phyloP scores from a whole-genome alignment of 2,797 vertebrate genomes.

The Menidia menidia region DNA sequence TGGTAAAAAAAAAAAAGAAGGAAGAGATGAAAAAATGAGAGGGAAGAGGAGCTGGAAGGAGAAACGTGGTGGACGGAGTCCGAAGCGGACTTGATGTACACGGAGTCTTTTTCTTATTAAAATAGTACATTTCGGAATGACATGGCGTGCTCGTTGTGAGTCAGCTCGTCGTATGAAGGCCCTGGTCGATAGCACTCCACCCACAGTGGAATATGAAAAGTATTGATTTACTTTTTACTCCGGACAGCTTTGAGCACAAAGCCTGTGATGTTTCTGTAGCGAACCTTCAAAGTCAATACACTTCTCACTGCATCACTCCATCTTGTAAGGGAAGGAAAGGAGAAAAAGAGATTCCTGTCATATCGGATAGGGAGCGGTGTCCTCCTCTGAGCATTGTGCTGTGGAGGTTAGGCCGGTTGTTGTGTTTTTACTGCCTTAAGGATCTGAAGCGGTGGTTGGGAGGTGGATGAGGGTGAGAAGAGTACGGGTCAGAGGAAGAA shows the following conservation, averaged over 20 bases:
- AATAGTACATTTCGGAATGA: slow-evolving; percentile 66
- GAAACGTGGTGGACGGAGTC: slow-evolving; percentile 25
- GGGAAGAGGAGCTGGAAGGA: slow-evolving; percentile 19
- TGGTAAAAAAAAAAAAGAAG: slow-evolving; percentile 21
- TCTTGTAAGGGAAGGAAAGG: slow-evolving; percentile 63
- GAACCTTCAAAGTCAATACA: slow-evolving; percentile 76
- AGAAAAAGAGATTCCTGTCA: slow-evolving; percentile 68
- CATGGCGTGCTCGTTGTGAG: slow-evolving; percentile 49
- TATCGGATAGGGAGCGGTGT: slow-evolving; percentile 48
- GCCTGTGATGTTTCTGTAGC: slow-evolving; percentile 78
- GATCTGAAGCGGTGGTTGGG: slow-evolving; percentile 42
- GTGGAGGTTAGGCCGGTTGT: slow-evolving; percentile 62
- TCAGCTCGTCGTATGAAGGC: slow-evolving; percentile 53
- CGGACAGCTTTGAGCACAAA: slow-evolving; percentile 72
- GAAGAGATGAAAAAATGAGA: slow-evolving; percentile 9
- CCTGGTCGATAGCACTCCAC: slow-evolving; percentile 80
- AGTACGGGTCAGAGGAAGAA: slow-evolving; percentile 44
- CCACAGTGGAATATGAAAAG: slow-evolving; percentile 79
- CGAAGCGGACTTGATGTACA: slow-evolving; percentile 47
- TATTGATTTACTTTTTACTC: slow-evolving; percentile 81
- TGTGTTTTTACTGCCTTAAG: slow-evolving; percentile 61
- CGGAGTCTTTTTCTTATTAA: slow-evolving; percentile 63
- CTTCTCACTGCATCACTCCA: slow-evolving; percentile 70
- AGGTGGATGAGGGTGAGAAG: slow-evolving; percentile 32
- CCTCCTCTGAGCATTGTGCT: slow-evolving; percentile 53